Base-by-base conservation (phyloP, 2,113 vertebrate species). In the Eonycteris spelaea region DNA sequence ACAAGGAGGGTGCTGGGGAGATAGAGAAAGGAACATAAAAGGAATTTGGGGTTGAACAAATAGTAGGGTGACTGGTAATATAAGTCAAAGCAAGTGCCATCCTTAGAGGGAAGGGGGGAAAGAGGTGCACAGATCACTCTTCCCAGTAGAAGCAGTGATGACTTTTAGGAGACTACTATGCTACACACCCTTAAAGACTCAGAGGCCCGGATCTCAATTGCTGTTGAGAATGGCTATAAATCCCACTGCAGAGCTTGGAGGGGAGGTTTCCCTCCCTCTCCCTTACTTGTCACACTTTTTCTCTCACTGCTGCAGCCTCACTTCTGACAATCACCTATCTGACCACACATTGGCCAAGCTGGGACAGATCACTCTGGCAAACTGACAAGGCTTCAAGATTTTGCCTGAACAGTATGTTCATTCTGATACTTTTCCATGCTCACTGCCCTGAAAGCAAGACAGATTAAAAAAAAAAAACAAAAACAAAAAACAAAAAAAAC, bases 221-320 rank as follows among this genome's bases (percentile, higher is more conserved):
- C 67, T 59, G 1, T 3, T 12, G 21, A 45, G 10, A 90, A 7
- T 6, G 6, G 13, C 40, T n/a, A 0, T 10, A 8, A 3, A 51
- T 1, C 3, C 51, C 51, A n/a, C 10, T 53, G 9, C 2, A 26
- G 61, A 78, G n/a, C 35, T 80, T 15, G 0, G 22, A 16, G 0
- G 4, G 9, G 11, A 21, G 10, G 4, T 1, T 48, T 1, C 30
- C 65, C 12, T 3, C 9, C 6, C 0, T 6, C 11, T 73, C 59
- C 26, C 13, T 48, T 33, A 15, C 19, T 18, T 16, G 0, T 7
- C 63, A 12, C 59, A 3, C 40, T 74, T 65, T 55, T 48, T 51
- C 2, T 43, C 1, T 74, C 16, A 53, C 28, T 0, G 1, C 33
- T 24, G 10, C 55, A 67, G 33, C 15, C 7, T 78, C 21, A 19